Conservation (phyloP, 2,113 vertebrate genomes). For the Rhinolophus ferrumequinum region DNA sequence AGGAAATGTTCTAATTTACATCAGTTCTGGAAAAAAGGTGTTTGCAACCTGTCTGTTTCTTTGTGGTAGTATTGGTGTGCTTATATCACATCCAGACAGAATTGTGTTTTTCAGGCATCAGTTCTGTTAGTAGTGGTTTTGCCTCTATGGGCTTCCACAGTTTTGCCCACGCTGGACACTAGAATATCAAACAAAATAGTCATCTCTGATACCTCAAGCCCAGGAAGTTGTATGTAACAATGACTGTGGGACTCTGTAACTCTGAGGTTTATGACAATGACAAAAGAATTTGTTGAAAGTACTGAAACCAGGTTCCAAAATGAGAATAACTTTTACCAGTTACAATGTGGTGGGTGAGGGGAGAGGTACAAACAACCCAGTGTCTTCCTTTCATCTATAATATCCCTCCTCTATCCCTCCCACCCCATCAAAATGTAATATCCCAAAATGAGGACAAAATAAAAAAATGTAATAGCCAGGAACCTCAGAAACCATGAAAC, state of each 20-base stretch:
- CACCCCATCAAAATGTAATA: background rate
- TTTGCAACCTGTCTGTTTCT: background rate
- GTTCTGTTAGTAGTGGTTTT: background rate
- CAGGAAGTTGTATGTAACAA: background rate
- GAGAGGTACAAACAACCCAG: background rate
- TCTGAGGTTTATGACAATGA: background rate
- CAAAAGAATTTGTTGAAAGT: background rate
- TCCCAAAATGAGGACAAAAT: background rate
- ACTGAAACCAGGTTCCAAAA: constrained; percentile 44
- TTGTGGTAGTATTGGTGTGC: background rate
- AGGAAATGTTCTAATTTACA: constrained; percentile 66
- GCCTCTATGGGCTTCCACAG: background rate
- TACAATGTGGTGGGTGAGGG: background rate
- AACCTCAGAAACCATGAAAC: background rate
- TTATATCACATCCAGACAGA: background rate
- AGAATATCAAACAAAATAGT: background rate
- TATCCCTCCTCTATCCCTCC: background rate
- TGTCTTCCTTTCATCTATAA: background rate
- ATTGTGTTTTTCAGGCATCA: constrained; percentile 7
- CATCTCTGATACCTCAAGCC: background rate
- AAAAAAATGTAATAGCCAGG: background rate
- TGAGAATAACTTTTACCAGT: background rate
- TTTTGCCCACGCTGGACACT: background rate
- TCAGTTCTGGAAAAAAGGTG: constrained; percentile 23
- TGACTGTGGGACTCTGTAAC: background rate